phyloP scores from a whole-genome alignment of 2,113 vertebrate species.

The Clinocottus analis region DNA sequence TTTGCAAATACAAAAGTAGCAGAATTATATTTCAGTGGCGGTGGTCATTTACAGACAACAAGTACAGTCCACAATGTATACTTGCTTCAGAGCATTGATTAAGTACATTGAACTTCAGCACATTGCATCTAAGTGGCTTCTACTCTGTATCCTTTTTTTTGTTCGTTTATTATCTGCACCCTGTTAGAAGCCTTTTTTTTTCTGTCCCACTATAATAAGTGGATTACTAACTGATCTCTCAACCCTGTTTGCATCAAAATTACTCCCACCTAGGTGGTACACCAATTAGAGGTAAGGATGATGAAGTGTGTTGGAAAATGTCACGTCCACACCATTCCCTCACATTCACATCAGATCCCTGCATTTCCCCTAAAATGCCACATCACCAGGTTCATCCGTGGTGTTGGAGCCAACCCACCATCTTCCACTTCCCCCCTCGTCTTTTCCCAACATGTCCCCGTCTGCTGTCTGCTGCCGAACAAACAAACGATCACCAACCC shows the following conservation, averaged over 20 bases:
- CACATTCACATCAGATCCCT: constrained; percentile 81
- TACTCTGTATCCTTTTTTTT: constrained; percentile 37
- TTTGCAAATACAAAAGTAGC: constrained; percentile 8
- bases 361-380: constrained; percentile 66
- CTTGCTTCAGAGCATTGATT: constrained; percentile 16
- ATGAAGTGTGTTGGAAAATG: constrained; percentile 81
- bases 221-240: constrained; percentile 84
- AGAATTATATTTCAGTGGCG: neutral
- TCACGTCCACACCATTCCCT: constrained; percentile 74
- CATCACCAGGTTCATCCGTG: constrained; percentile 68
- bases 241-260: constrained; percentile 98
- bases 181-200: constrained; percentile 65
- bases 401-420: constrained; percentile 60
- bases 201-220: constrained; percentile 69
- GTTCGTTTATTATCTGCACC: constrained; percentile 38
- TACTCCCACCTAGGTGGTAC: constrained; percentile 98
- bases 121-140: constrained; percentile 56
- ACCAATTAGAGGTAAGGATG: constrained; percentile 99
- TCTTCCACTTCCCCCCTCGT: constrained; percentile 64
- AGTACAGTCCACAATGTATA: neutral
- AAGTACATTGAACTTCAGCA: constrained; percentile 36
- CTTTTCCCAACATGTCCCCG: constrained; percentile 47
- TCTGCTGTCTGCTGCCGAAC: constrained; percentile 62
- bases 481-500: constrained; percentile 78
- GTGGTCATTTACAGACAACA: constrained; percentile 2